Evolutionary conservation across 2,888 invertebrate genomes (phyloP), one percentile per base, ranked within the genome.

Genomic region (Drosophila limbata): DNA sequence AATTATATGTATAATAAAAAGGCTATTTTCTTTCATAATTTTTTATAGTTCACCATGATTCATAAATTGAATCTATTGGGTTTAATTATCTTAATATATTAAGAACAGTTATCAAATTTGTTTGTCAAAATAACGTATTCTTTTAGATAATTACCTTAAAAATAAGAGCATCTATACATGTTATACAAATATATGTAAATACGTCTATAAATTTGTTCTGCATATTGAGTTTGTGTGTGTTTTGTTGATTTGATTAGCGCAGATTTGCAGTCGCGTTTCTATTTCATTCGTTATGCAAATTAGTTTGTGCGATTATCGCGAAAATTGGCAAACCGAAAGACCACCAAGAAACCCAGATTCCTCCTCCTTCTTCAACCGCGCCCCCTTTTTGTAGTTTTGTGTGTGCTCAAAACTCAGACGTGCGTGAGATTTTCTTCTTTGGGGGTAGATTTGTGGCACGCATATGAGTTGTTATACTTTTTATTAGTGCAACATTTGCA

Each of bases 241-340:
- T 73, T 57, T 47, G 60, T 57, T 77, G 81, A 73, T 79, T 81
- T 84, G 73, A 81, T 79, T 81, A 83, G 69, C 52, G 57, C 19
- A 72, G 76, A 73, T 75, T 75, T 81, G 71, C 53, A 28, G 57
- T 6, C 2, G 31, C 35, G 9, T 33, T 73, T 44, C 57, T 53
- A 62, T 68, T 70, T 53, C 69, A 60, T 61, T 73, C 68, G 60
- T 65, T 83, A 85, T 84, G 84, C 85, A 85, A 85, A 84, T 84
- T 81, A 82, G 80, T 73, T 35, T 80, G 65, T 73, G 70, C 82
- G 84, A 84, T 84, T 83, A 82, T 77, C 73, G 69, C 67, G 71
- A 71, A 82, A 82, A 82, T 80, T 84, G 73, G 70, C 80, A 74
- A 77, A 69, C 55, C 48, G 56, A 17, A 48, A 42, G 15, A 33